Base-by-base conservation (phyloP, 2,797 vertebrate species). In the Columba guinea region DNA sequence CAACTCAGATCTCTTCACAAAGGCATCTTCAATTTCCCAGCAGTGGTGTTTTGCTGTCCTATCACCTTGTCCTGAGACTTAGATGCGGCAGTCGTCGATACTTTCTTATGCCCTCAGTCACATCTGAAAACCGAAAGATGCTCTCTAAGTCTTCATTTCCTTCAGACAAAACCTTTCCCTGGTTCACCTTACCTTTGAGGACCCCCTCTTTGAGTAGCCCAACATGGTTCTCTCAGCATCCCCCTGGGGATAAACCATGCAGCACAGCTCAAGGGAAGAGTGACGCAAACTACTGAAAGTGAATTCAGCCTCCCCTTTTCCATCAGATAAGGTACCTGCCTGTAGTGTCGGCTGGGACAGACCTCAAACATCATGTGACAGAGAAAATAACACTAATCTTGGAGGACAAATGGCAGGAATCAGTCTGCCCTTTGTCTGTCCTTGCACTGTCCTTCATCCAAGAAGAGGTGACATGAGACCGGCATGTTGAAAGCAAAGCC, bases 151-250 rank as follows among this genome's bases (percentile, higher is more conserved):
- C 24, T 91, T 64, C 10, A 9, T 28, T 91, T 87, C 11, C 22
- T 44, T 64, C 23, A 58, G 30, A 39, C 16, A 87, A 92, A 87
- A 49, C 8, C 11, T 53, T 52, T 77, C 17, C 19, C 13, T 64
- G 5, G 10, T 53, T 70, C 27, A 34, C 21, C 7, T 87, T 85
- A 10, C 49, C n/a, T 75, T 75, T 0, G 0, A 89, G 56, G 13
- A 62, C 2, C 11, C 46, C 27, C 9, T 94, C 10, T 16, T 10
- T 2, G 2, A 53, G 20, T 7, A 89, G 53, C 10, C 10, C 55
- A 81, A 35, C 10, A 13, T 0, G 1, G 9, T 5, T 17, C 7
- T 80, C n/a, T 35, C 4, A 3, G 27, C 30, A 39, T 52, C 39
- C 15, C 39, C 24, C 30, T 44, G 37, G 35, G 70, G 44, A 71